These are phyloP conservation scores for Chironex yamaguchii DNA, from an alignment of 30 jellyfish, hydroid and myxozoan species.

Conservation along the genomic window DNA sequence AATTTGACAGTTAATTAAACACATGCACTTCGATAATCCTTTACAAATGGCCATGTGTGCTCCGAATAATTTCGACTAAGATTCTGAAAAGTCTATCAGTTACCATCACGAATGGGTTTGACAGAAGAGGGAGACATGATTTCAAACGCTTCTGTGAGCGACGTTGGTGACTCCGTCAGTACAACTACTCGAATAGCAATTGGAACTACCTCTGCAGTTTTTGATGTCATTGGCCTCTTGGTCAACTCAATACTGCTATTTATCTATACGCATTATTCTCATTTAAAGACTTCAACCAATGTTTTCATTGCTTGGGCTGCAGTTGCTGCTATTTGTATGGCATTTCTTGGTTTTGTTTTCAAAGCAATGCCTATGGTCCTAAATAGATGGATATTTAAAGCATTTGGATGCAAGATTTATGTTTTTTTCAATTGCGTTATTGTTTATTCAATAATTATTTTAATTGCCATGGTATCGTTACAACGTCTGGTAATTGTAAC, in stretches of 20 bases:
- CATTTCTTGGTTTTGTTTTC: background rate
- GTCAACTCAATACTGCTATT: background rate
- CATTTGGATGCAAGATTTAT: background rate
- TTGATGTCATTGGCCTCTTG: background rate
- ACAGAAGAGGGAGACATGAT: too few species aligned
- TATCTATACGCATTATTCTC: background rate
- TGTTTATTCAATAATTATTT: background rate
- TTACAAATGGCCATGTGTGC: too few species aligned
- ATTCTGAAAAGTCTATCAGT: too few species aligned
- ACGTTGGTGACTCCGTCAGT: background rate
- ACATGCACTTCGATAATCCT: too few species aligned
- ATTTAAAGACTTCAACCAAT: background rate
- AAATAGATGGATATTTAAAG: background rate
- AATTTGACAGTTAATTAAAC: too few species aligned
- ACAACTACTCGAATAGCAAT: background rate
- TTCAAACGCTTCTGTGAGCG: background rate
- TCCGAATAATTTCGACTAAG: too few species aligned
- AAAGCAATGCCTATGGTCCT: background rate
- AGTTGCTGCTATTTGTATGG: background rate
- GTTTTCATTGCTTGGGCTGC: background rate
- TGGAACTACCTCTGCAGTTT: background rate
- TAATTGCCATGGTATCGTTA: background rate
- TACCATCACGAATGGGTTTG: too few species aligned
- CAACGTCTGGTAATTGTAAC: background rate
- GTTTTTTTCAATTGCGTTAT: background rate